These are phyloP conservation scores for Plestiodon gilberti DNA, from an alignment of 2,113 vertebrate genomes.

Conservation along the genomic window DNA sequence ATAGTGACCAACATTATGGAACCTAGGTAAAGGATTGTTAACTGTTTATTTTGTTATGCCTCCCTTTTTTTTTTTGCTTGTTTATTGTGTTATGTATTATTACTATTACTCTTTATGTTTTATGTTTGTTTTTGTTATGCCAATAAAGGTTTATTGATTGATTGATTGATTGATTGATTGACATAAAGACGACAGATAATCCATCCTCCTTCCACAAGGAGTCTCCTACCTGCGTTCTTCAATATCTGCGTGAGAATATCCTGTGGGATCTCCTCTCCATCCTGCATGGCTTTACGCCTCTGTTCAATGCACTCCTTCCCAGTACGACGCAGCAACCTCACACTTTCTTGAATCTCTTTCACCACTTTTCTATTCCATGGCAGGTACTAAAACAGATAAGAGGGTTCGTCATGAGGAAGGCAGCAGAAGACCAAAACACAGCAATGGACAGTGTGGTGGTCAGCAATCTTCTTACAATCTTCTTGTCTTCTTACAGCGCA, in stretches of 20 bases:
- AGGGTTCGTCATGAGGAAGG: background rate
- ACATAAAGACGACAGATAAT: background rate
- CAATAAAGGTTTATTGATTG: no score
- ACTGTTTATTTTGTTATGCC: no score
- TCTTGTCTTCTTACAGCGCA: no score
- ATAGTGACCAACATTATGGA: no score
- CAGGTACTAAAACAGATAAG: constrained; percentile 67
- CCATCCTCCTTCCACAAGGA: background rate
- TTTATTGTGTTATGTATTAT: no score
- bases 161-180: no score
- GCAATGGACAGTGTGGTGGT: no score
- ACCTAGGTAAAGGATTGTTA: no score
- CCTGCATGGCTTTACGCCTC: constrained; percentile 79
- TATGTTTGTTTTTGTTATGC: no score
- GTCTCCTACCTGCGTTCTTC: constrained; percentile 73
- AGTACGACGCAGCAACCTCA: constrained; percentile 80
- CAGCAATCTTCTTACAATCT: no score
- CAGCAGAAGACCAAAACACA: background rate
- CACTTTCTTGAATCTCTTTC: constrained; percentile 77
- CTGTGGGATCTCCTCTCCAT: constrained; percentile 76
- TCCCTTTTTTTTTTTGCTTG: no score
- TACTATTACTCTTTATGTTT: no score
- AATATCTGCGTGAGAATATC: constrained; percentile 93
- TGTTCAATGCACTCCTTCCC: constrained; percentile 83
- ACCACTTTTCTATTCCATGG: constrained; percentile 79